Base-by-base conservation (phyloP, 2,113 vertebrate genomes). In the Pseudolaguvia tuberculata region DNA sequence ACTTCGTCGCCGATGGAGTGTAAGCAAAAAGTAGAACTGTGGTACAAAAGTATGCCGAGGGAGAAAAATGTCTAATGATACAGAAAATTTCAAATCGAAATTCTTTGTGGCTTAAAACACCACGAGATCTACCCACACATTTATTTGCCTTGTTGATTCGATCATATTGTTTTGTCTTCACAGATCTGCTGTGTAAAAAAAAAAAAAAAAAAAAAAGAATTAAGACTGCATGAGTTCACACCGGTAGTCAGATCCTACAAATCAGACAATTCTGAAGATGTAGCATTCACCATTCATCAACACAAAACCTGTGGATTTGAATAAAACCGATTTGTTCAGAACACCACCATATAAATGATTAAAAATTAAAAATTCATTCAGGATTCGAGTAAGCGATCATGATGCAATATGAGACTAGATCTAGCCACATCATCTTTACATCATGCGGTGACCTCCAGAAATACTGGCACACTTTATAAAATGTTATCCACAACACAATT, bases 171-270 rank as follows among this genome's bases (percentile, higher is more conserved):
- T 48, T 66, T 11, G 8, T 48, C 9, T 27, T 18, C 15, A 23
- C 61, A 10, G 21, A 21, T 65, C 42, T 47, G 75, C 79, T 69
- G 79, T 78, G 83, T 72, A 68, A 74, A 47, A 18, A 42, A 66
- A 78, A 31, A 79, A 87, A 84, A 35, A 74, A 47, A 18, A 42
- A 66, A 78, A 31, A 79, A 87, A 84, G n/a, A n/a, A n/a, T n/a
- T 5, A 84, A 77, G 78, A 79, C 88, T 89, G 87, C 87, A 88
- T 89, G 86, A 89, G 86, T 86, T 79, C 65, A 83, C 80, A 61
- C 51, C 74, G 75, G 15, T 62, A 35, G 18, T 39, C 5, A 20
- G 59, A 62, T 39, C 15, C 5, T 18, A 62, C 31, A 15, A 39
- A 12, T n/a, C 14, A 27, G 42, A 48, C 42, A 11, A 50, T 14